Base-by-base conservation (phyloP, 2,113 vertebrate species). In the Neoarius graeffei region DNA sequence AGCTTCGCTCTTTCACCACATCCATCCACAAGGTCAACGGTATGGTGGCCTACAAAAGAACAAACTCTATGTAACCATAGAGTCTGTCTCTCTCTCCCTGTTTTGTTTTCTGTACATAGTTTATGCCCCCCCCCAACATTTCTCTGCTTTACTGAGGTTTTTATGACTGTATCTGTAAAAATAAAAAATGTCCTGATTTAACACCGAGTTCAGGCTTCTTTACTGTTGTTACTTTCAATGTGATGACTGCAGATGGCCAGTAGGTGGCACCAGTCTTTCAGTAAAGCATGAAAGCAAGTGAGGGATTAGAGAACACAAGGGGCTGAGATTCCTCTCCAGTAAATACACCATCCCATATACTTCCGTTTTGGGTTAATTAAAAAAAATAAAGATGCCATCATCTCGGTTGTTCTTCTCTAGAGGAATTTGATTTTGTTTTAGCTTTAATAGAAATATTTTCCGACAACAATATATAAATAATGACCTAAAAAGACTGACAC, bases 11-110 rank as follows among this genome's bases (percentile, higher is more conserved):
- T 48, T 99, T 99, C 91, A 99, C 98, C 19, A 99, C 98, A 3
- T 96, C 98, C 1, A 97, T 99, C 92, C 98, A 99, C 93, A 99
- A 98, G 92, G 98, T 99, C 6, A 98, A 96, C 74, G 99, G 97
- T 86, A 95, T 92, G 87, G 98, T 99, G 92, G 97, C 97, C 27
- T 99, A 98, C 93, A 99, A 95, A 96, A 94, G 91, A 89, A 95
- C 94, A 17, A 95, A 97, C 92, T 94, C 94, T 0, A 86, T 88
- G 20, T 96, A 89, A 90, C 84, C 56, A 25, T 14, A 6, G 19
- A 35, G 7, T 59, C 56, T 30, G 2, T 60, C 50, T 71, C 57
- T 71, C 57, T 77, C 7, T 30, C 15, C 52, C 11, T 83, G n/a
- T 87, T 89, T 59, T 42, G 42, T 52, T 82, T 82, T 85, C n/a